Conservation (phyloP, 2,888 invertebrate species). For the Lapara coniferarum region DNA sequence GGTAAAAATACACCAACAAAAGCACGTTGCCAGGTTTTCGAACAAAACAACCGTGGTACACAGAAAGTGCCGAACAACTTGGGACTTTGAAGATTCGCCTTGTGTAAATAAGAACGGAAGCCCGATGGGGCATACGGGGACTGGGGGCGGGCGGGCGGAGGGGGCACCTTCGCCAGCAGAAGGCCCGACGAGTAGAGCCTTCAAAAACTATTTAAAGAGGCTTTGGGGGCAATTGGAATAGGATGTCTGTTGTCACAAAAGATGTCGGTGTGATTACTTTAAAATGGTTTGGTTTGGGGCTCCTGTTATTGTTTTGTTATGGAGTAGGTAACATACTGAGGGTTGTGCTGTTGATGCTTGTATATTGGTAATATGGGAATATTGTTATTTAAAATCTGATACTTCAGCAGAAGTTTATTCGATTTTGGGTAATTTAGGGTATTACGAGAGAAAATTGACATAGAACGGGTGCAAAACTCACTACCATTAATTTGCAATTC, state of each 20-base stretch:
- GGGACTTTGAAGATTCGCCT: slow-evolving; percentile 66
- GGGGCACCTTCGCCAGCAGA: slow-evolving; percentile 52
- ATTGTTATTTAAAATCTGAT: neutral
- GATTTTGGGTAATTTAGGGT: too few relatives aligned
- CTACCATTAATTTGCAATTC: too few relatives aligned
- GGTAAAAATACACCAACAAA: slow-evolving; percentile 29
- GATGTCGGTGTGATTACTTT: slow-evolving; percentile 33
- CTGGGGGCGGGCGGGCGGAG: slow-evolving; percentile 40
- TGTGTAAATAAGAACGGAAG: slow-evolving; percentile 72
- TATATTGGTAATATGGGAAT: neutral
- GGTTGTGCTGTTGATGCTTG: neutral
- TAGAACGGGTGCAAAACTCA: too few relatives aligned
- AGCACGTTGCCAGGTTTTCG: slow-evolving; percentile 44
- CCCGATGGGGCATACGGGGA: slow-evolving; percentile 43
- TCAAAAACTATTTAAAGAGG: slow-evolving; percentile 77
- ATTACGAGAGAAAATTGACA: too few relatives aligned
- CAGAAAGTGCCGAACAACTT: slow-evolving; percentile 60
- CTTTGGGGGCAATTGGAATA: slow-evolving; percentile 66
- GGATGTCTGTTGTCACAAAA: slow-evolving; percentile 44
- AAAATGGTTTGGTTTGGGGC: slow-evolving; percentile 28
- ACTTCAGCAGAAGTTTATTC: too few relatives aligned
- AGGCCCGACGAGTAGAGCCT: slow-evolving; percentile 55
- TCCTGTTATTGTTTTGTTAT: slow-evolving; percentile 27
- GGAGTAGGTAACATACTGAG: neutral
- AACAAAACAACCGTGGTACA: slow-evolving; percentile 49